A percentile compares a stretch with the other conserved stretches of the same genome.
These are phyloP conservation scores for Syngnathus floridae DNA, from an alignment of 2,113 vertebrate species.

Conservation along the genomic window DNA sequence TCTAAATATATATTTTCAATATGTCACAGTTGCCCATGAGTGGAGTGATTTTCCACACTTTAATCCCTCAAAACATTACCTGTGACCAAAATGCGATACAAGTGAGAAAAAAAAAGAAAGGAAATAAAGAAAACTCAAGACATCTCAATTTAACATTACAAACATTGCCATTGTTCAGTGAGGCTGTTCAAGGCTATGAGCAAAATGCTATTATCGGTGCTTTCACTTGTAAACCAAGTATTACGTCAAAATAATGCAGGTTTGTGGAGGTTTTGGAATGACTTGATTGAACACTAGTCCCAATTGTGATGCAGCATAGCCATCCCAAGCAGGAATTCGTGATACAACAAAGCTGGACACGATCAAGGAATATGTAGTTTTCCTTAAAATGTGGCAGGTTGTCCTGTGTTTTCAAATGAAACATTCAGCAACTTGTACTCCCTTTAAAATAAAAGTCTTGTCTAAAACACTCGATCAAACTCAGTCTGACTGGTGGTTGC, in stretches of 20 bases:
- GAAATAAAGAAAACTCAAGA: background rate
- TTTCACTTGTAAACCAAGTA: background rate
- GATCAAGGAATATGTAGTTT: background rate
- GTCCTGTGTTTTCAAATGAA: background rate
- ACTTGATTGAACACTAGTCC: background rate
- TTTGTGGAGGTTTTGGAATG: background rate
- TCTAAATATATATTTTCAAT: background rate
- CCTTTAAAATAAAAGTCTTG: background rate
- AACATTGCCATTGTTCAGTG: background rate
- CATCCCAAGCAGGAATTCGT: background rate
- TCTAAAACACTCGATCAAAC: constrained; percentile 87
- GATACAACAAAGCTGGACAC: background rate
- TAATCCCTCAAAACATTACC: background rate
- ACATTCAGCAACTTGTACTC: background rate
- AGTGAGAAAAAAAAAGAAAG: background rate
- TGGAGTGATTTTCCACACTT: background rate
- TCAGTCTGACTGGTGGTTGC: constrained; percentile 91
- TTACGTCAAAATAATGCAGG: background rate
- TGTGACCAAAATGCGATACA: background rate
- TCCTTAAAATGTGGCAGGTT: background rate
- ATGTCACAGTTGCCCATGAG: background rate
- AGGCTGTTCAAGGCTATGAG: background rate
- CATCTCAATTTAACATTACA: background rate
- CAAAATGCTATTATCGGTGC: background rate
- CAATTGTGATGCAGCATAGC: background rate